These are phyloP conservation scores for Watsonalla cultraria DNA, from an alignment of 2,888 invertebrate species.

Conservation along the genomic window DNA sequence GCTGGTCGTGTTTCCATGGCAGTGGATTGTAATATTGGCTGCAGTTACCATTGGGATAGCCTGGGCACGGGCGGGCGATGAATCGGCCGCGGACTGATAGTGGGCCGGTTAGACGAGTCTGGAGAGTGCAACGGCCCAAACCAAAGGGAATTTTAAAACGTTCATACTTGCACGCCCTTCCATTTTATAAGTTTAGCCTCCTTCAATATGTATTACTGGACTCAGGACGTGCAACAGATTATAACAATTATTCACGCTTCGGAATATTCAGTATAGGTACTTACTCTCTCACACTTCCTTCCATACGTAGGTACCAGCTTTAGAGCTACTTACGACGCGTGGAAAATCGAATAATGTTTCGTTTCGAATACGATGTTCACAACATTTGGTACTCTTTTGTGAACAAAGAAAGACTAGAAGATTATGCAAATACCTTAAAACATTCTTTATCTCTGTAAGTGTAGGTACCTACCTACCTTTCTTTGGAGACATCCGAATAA, in stretches of 20 bases:
- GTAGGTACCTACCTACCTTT: not conserved
- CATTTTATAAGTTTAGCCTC: conserved; percentile 36
- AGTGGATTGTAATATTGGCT: conserved; percentile 47
- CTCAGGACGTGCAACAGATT: not conserved
- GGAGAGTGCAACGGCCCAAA: conserved; percentile 77
- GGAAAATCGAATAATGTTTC: not conserved
- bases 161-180: conserved; percentile 63
- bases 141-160: conserved; percentile 73
- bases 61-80: conserved; percentile 63
- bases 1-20: conserved; percentile 23
- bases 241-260: not conserved
- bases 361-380: not conserved
- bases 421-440: conserved; percentile 40
- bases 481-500: too few relatives aligned
- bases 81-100: conserved; percentile 73
- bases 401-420: conserved; percentile 40
- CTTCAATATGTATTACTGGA: not conserved
- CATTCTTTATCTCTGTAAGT: conserved; percentile 12
- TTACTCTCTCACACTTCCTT: not conserved
- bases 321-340: not conserved
- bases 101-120: conserved; percentile 76
- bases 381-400: conserved; percentile 14
- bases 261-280: not conserved
- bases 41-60: conserved; percentile 67
- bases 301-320: not conserved